Conservation (phyloP, 2,888 invertebrate genomes). For the Hemicrepidius hirtus region DNA sequence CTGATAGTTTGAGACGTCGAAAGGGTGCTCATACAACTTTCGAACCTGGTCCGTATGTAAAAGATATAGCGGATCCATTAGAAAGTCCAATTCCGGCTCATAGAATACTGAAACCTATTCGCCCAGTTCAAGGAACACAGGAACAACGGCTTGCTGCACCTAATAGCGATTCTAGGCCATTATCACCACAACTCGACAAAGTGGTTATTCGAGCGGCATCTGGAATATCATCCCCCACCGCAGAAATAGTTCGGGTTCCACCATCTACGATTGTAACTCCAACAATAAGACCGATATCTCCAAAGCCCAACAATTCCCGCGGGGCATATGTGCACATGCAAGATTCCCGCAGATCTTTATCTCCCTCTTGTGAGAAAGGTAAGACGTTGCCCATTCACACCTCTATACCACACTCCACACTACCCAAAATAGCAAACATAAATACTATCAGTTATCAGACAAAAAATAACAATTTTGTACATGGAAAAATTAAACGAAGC, state of each 20-base stretch:
- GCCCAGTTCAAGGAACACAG: constrained; percentile 67
- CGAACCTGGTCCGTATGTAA: constrained; percentile 90
- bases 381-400: constrained; percentile 71
- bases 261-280: constrained; percentile 80
- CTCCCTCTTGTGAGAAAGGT: constrained; percentile 81
- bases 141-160: constrained; percentile 56
- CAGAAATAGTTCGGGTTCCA: constrained; percentile 77
- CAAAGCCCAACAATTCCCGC: constrained; percentile 68
- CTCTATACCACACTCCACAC: constrained; percentile 51
- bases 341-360: constrained; percentile 77
- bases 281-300: constrained; percentile 69
- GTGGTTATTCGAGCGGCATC: constrained; percentile 71
- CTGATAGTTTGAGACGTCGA: constrained; percentile 86
- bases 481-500: constrained; percentile 81
- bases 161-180: constrained; percentile 69
- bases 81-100: constrained; percentile 73
- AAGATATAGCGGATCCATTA: constrained; percentile 73
- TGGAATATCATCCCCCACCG: constrained; percentile 67
- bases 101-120: constrained; percentile 69
- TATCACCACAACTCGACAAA: constrained; percentile 81
- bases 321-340: constrained; percentile 85
- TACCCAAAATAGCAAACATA: constrained; percentile 59
- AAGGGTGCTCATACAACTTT: constrained; percentile 90
- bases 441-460: constrained; percentile 64
- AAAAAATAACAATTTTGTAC: constrained; percentile 66